A percentile compares a stretch with the other conserved stretches of the same genome.
These are phyloP conservation scores for Nasonia vitripennis DNA, from an alignment of 1,140 invertebrate genomes.

Conservation along the genomic window DNA sequence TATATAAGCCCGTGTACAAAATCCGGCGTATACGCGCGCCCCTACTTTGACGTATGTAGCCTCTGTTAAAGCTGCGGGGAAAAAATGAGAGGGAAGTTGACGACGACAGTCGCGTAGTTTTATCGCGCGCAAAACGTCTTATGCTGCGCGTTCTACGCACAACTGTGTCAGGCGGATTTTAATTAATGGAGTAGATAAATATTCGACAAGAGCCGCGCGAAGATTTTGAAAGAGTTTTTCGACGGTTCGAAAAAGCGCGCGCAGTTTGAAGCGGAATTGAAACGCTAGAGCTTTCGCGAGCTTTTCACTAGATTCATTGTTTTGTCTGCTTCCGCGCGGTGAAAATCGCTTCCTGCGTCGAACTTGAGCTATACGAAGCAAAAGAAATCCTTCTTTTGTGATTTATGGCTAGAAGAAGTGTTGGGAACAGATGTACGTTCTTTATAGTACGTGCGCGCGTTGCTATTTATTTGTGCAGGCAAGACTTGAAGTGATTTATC, in stretches of 20 bases:
- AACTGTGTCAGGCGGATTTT: background rate
- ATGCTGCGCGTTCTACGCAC: background rate
- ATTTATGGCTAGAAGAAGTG: constrained; percentile 1
- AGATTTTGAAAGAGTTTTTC: background rate
- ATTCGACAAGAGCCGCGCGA: background rate
- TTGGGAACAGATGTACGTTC: background rate
- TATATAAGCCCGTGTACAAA: background rate
- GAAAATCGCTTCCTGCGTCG: background rate
- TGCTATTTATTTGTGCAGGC: background rate
- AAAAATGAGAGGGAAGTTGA: background rate
- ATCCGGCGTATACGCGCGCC: background rate
- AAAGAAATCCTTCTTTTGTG: background rate
- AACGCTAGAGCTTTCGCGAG: background rate
- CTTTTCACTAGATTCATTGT: background rate
- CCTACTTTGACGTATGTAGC: background rate
- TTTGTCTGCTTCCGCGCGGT: background rate
- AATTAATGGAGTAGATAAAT: background rate
- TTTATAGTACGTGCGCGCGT: background rate
- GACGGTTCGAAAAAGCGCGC: background rate
- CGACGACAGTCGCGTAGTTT: background rate
- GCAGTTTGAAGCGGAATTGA: background rate
- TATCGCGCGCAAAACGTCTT: background rate
- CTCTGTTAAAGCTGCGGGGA: background rate
- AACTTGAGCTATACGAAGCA: background rate
- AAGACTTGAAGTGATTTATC: background rate